Base-by-base conservation (phyloP, 1,140 invertebrate species). In the Riptortus pedestris region DNA sequence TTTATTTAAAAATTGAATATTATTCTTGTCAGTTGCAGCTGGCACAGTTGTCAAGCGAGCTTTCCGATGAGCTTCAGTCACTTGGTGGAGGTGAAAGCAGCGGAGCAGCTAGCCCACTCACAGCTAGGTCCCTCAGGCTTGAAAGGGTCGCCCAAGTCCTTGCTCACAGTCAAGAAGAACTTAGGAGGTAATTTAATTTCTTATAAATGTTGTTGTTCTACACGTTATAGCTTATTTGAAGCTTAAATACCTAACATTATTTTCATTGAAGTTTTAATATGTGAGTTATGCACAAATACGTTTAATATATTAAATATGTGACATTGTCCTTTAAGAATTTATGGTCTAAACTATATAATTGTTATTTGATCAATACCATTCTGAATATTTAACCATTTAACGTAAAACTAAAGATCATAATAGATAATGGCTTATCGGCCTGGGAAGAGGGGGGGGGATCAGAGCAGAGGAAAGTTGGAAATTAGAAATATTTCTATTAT, bases 141-240 rank as follows among this genome's bases (percentile, higher is more conserved):
- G 90, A 94, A 76, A 77, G 88, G 64, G 88, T 91, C 27, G 88
- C 88, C 66, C 85, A 91, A 71, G 89, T 88, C 11, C 77, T 93
- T 47, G 88, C 90, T 45, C 89, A 92, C 62, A 93, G 90, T 78
- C 84, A 90, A 71, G 91, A 94, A 74, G 87, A 94, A 70, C 75
- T 92, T 18, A 77, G 88, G 71, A 83, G 85, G 78, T 87, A 80
- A 65, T 77, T 60, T 52, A 24, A 2, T 59, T n/a, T n/a, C n/a
- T n/a, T n/a, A n/a, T n/a, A n/a, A n/a, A n/a, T n/a, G n/a, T n/a
- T n/a, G n/a, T n/a, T n/a, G n/a, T n/a, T n/a, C n/a, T n/a, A n/a
- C n/a, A n/a, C n/a, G n/a, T 57, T 14, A 26, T 20, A n/a, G n/a
- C n/a, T n/a, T n/a, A n/a, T 4, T 29, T 33, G 22, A 60, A 33